Conservation (phyloP, 1,140 invertebrate genomes). For the Drosophila orosa region DNA sequence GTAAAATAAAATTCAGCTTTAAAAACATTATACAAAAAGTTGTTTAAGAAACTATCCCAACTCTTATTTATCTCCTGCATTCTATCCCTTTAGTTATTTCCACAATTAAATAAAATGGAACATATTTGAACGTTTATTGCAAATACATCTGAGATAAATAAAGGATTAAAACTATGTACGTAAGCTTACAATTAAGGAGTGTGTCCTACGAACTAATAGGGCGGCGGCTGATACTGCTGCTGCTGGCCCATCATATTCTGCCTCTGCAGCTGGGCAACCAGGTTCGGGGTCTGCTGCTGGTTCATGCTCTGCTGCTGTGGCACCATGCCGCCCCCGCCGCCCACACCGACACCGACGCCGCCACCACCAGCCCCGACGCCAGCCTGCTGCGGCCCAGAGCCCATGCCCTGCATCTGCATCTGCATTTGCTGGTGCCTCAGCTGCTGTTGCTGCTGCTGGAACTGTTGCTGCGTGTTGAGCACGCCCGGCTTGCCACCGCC, state of each 20-base stretch:
- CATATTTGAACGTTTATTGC: slow-evolving; percentile 55
- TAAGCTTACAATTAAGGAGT: slow-evolving; percentile 48
- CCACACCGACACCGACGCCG: slow-evolving; percentile 53
- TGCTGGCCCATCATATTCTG: slow-evolving; percentile 85
- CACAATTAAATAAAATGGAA: slow-evolving; percentile 3
- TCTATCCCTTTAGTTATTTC: not conserved
- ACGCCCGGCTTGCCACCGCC: slow-evolving; percentile 80
- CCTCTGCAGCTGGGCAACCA: slow-evolving; percentile 87
- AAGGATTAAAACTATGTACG: slow-evolving; percentile 39
- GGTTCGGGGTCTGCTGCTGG: slow-evolving; percentile 86
- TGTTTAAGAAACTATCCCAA: too few relatives aligned
- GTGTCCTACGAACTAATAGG: slow-evolving; percentile 52
- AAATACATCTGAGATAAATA: slow-evolving; percentile 70
- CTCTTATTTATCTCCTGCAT: too few relatives aligned
- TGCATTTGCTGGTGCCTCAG: slow-evolving; percentile 84
- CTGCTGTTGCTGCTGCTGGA: slow-evolving; percentile 82
- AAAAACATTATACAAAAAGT: too few relatives aligned
- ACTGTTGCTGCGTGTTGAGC: slow-evolving; percentile 72
- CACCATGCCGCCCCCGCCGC: slow-evolving; percentile 57
- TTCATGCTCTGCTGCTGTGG: slow-evolving; percentile 85
- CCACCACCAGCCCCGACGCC: slow-evolving; percentile 58
- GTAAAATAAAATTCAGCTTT: too few relatives aligned
- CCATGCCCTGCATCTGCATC: slow-evolving; percentile 83
- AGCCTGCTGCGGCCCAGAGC: slow-evolving; percentile 30
- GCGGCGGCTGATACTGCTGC: slow-evolving; percentile 74